phyloP scores from a whole-genome alignment of 2,113 vertebrate genomes.

The Pogonocichla stellata region DNA sequence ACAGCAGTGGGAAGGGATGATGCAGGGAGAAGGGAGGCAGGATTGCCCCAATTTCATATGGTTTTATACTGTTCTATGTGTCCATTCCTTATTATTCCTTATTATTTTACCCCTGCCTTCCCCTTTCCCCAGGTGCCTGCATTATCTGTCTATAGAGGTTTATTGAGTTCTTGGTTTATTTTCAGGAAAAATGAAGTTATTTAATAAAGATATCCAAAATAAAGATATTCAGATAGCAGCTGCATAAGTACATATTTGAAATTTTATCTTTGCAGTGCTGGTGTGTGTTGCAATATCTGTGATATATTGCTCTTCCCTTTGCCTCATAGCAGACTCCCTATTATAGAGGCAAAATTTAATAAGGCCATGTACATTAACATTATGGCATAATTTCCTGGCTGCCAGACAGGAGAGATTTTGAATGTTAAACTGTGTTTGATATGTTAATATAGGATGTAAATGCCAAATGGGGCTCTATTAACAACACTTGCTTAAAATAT shows the following conservation, averaged over 20 bases:
- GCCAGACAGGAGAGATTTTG: conserved; percentile 54
- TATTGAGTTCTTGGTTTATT: background rate
- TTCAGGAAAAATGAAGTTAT: background rate
- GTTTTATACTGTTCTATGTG: background rate
- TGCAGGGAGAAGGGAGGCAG: background rate
- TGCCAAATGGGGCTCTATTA: conserved; percentile 43
- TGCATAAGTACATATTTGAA: background rate
- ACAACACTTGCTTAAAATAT: conserved; percentile 33
- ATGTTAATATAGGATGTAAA: conserved; percentile 45
- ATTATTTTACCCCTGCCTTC: background rate
- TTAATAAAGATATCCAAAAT: background rate
- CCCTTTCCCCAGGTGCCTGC: background rate
- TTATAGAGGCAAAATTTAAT: conserved; percentile 56
- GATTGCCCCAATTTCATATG: accelerated
- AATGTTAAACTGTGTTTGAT: conserved; percentile 53
- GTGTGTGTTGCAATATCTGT: background rate
- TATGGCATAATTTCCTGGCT: conserved; percentile 49
- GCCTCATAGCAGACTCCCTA: conserved; percentile 29
- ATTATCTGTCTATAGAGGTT: background rate
- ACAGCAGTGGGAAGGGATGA: background rate
- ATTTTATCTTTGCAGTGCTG: background rate
- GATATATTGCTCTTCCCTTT: conserved; percentile 14
- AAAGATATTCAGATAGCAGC: background rate
- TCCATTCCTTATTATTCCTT: background rate
- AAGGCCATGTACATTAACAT: conserved; percentile 52